Evolutionary conservation across 2,888 invertebrate genomes (phyloP), one percentile per base, ranked within the genome.

Genomic region (Amblyteles armatorius): DNA sequence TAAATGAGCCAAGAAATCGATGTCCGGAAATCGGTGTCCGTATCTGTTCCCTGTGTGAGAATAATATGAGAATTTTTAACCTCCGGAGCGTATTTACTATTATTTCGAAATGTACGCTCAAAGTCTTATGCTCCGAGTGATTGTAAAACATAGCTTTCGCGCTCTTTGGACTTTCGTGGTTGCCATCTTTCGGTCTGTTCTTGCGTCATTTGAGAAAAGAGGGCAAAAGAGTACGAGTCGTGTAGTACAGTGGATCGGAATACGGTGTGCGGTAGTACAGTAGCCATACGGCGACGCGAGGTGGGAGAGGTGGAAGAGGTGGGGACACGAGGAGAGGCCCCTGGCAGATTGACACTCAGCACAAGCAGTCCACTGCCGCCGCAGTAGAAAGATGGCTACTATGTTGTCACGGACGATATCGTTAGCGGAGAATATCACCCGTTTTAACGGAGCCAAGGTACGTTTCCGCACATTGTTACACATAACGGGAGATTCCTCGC

Each of bases 361-460:
- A 52, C 68, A 57, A 88, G 79, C 88, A 90, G 92, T 91, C 88
- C 87, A 90, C 88, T 88, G 90, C 89, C 87, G 90, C 86, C 87
- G 86, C 92, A 94, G 88, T 87, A 88, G 91, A 94, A 96, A 96
- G 95, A 97, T 97, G 97, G 97, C 97, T 95, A 96, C 96, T 92
- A 95, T 97, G 94, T 95, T 97, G 94, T 96, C 96, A 92, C 96
- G 97, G 93, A 95, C 96, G 90, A 94, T 96, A 92, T 95, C 95
- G 94, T 94, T 97, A 91, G 96, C 96, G 83, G 97, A 97, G 95
- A 95, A 95, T 93, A 94, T 97, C 89, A 94, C 96, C 90, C 94
- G 96, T 86, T 96, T 96, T 94, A 96, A 96, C 94, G 96, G 96
- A 87, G 94, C 95, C 87, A 97, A 97, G 97, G 97, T 97, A 95